Conservation (phyloP, 2,888 invertebrate species). For the Eupithecia pulchellata region DNA sequence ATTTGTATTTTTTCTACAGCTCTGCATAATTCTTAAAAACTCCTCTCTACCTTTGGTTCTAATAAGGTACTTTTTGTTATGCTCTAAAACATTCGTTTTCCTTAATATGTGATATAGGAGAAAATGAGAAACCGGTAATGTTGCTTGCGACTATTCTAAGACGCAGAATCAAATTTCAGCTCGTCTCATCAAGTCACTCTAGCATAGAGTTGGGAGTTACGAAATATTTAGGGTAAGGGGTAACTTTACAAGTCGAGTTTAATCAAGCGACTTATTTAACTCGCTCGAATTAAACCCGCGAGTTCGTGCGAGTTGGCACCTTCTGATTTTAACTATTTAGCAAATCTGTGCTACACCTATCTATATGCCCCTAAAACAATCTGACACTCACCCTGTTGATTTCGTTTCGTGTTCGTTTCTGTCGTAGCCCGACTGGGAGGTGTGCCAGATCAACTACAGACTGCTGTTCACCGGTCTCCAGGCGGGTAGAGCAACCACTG, state of each 20-base stretch:
- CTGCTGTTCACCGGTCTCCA: conserved; percentile 49
- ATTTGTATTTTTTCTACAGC: not conserved
- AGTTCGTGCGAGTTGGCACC: too few relatives aligned
- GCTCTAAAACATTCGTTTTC: too few relatives aligned
- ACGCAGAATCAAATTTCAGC: not conserved
- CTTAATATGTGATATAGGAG: too few relatives aligned
- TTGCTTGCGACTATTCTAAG: not conserved
- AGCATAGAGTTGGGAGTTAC: too few relatives aligned
- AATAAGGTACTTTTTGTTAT: too few relatives aligned
- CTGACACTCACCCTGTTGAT: conserved; percentile 58
- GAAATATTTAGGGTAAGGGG: too few relatives aligned
- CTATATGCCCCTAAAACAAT: not conserved
- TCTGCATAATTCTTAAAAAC: not conserved
- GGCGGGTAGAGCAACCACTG: conserved; percentile 48
- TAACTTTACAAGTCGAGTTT: not conserved
- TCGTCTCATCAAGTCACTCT: not conserved
- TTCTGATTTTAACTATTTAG: too few relatives aligned
- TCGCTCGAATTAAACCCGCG: too few relatives aligned
- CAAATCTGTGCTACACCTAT: not conserved
- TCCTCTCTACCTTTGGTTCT: too few relatives aligned
- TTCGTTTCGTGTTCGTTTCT: conserved; percentile 55
- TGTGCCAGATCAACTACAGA: conserved; percentile 64
- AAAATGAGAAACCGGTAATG: too few relatives aligned
- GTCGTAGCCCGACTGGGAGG: conserved; percentile 40
- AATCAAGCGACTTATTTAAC: too few relatives aligned